phyloP scores from a whole-genome alignment of 2,888 invertebrate species.

The Caenorhabditis macrosperma region DNA sequence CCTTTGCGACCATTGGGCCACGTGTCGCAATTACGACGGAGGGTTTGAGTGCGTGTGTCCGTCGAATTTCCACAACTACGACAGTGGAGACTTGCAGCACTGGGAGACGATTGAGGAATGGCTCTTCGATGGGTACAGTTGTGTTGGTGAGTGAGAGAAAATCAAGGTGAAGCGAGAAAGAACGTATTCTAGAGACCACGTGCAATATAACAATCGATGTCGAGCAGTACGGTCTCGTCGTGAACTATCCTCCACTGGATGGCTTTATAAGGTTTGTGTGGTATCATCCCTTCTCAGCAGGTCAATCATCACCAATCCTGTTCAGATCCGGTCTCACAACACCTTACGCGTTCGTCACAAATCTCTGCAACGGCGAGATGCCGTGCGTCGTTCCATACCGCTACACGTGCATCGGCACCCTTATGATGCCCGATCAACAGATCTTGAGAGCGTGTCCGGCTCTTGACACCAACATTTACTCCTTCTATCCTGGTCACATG shows the following conservation, averaged over 20 bases:
- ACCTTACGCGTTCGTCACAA: neutral
- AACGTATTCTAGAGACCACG: neutral
- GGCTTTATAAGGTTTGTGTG: too few species aligned
- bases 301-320: too few species aligned
- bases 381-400: constrained; percentile 14
- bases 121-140: constrained; percentile 37
- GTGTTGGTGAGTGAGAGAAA: constrained; percentile 14
- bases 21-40: constrained; percentile 20
- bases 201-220: neutral
- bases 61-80: neutral
- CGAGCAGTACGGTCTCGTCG: neutral
- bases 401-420: neutral
- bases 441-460: neutral
- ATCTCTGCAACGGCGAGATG: constrained; percentile 1
- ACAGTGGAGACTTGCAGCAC: neutral
- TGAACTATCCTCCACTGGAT: neutral
- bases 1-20: constrained; percentile 23
- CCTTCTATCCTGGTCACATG: neutral
- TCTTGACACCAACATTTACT: neutral
- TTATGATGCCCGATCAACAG: neutral
- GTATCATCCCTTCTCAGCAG: too few species aligned
- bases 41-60: constrained; percentile 21
- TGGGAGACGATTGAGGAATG: neutral
- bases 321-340: constrained; percentile 24
- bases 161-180: neutral